Conservation (phyloP, 2,113 vertebrate species). For the Thalassarche chlororhynchos region DNA sequence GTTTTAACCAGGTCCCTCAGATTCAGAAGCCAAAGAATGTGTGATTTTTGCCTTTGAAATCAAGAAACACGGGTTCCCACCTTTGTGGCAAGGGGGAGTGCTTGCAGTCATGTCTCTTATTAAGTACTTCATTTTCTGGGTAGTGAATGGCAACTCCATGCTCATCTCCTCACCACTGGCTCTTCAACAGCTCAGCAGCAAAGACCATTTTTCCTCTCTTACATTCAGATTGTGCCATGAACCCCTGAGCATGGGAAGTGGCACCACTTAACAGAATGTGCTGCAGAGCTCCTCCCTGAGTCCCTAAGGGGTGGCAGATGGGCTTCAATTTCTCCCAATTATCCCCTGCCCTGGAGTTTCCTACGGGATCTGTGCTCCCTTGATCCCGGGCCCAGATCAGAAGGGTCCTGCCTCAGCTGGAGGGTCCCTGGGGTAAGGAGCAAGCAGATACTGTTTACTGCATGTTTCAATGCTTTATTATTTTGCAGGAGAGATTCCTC, state of each 20-base stretch:
- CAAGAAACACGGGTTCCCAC: not conserved
- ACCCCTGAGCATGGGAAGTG: not conserved
- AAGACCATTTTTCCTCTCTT: not conserved
- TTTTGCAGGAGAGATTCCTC: not conserved
- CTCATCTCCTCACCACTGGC: not conserved
- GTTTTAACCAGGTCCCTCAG: not conserved
- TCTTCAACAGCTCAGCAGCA: not conserved
- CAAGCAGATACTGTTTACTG: not conserved
- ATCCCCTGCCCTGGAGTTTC: not conserved
- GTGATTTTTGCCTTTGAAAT: not conserved
- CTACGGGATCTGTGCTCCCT: not conserved
- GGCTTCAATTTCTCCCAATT: not conserved
- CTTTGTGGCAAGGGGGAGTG: not conserved
- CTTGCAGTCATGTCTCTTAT: not conserved
- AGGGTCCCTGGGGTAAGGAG: not conserved
- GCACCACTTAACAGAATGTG: rapidly evolving
- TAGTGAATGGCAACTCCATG: not conserved
- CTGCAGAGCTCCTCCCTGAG: not conserved
- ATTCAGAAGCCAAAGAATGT: not conserved
- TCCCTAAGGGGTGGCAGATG: not conserved
- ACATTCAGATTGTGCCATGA: not conserved
- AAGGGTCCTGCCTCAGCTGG: not conserved
- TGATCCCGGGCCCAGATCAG: not conserved
- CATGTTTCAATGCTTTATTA: not conserved
- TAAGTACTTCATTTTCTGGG: not conserved